Evolutionary conservation across 2,888 invertebrate species (phyloP).

Genomic region (Cryptocephalus primarius): DNA sequence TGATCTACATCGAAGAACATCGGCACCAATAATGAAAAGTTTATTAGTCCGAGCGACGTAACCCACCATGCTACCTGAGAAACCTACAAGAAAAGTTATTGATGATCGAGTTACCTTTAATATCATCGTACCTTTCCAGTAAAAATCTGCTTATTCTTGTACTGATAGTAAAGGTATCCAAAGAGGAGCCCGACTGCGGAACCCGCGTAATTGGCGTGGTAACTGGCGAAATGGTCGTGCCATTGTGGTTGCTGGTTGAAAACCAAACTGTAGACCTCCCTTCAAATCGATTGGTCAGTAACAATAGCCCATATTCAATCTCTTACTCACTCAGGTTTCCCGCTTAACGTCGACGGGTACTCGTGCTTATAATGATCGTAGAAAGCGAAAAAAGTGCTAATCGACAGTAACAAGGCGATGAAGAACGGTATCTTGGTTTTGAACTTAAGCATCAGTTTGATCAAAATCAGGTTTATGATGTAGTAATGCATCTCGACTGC

Average conservation of each 20-base stretch:
- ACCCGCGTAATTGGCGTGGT: constrained; percentile 17
- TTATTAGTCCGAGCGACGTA: constrained; percentile 1
- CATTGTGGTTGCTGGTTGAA: constrained; percentile 16
- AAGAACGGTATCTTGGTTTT: constrained; percentile 9
- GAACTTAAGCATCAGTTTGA: constrained; percentile 10
- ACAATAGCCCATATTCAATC: neutral
- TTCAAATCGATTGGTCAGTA: constrained; percentile 6
- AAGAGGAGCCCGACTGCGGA: constrained; percentile 20
- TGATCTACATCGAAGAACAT: constrained; percentile 4
- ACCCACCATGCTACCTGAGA: constrained; percentile 5
- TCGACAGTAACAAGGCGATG: constrained; percentile 10
- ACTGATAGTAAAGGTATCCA: constrained; percentile 19
- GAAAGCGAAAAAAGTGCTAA: constrained; percentile 15
- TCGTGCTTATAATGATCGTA: constrained; percentile 17
- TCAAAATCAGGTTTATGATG: constrained; percentile 15
- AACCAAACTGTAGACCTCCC: constrained; percentile 8
- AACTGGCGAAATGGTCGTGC: constrained; percentile 15
- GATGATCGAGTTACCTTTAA: neutral
- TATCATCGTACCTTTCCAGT: constrained; percentile 12
- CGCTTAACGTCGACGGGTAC: constrained; percentile 15
- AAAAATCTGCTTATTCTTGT: constrained; percentile 12
- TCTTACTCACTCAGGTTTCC: constrained; percentile 22
- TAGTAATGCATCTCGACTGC: constrained; percentile 30
- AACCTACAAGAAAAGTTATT: constrained; percentile 2
- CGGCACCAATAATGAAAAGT: constrained; percentile 1